Percentiles rank a stretch among this genome's conserved stretches.
Conservation (phyloP, 2,113 vertebrate species). For the Caretta caretta region DNA sequence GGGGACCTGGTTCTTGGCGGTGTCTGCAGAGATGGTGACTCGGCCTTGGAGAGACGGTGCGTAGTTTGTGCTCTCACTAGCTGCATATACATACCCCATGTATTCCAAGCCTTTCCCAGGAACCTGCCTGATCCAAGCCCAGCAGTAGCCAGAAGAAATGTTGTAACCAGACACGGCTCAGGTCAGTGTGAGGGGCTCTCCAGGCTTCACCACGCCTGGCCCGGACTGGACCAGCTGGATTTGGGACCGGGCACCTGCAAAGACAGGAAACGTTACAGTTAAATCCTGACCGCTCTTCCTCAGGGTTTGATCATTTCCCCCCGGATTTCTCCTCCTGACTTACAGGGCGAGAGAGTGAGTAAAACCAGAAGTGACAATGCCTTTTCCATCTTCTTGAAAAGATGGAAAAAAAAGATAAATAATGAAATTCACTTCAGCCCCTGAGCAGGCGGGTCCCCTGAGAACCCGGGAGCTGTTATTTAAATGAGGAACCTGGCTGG, state of each 20-base stretch:
- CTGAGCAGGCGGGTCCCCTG: no score
- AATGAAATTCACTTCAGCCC: no score
- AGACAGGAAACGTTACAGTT: no score
- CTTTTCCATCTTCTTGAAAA: no score
- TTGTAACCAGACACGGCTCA: slow-evolving; percentile 24
- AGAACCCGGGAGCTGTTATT: no score
- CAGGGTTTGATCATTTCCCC: no score
- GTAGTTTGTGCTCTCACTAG: background rate
- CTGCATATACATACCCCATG: background rate
- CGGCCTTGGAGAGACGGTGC: background rate
- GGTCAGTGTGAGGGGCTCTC: slow-evolving; percentile 8
- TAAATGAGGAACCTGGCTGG: no score
- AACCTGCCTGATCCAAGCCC: background rate
- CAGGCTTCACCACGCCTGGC: background rate
- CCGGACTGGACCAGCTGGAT: slow-evolving; percentile 32
- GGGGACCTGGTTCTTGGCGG: background rate
- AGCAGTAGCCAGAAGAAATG: background rate
- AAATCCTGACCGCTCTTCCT: no score
- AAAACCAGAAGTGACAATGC: no score
- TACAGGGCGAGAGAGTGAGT: no score
- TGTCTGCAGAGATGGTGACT: background rate
- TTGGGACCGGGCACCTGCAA: background rate
- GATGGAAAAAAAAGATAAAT: no score
- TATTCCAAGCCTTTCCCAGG: slow-evolving; percentile 15
- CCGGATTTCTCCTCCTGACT: no score